These are phyloP conservation scores for Corythaeola cristata DNA, from an alignment of 2,113 vertebrate genomes.

Conservation along the genomic window DNA sequence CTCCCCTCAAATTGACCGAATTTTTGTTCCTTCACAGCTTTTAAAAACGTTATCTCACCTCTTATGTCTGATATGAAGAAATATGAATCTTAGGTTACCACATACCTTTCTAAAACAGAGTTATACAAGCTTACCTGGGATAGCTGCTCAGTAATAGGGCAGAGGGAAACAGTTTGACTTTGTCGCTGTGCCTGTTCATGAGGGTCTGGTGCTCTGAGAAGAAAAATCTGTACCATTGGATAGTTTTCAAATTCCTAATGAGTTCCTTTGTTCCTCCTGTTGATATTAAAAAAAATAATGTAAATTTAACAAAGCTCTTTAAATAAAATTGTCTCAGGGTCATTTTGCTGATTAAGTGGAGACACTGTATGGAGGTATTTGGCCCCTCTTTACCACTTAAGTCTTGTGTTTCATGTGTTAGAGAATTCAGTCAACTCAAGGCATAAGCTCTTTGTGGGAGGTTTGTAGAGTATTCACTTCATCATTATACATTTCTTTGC, in stretches of 20 bases:
- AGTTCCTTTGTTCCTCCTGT: not conserved
- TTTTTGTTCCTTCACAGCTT: not conserved
- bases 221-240: not conserved
- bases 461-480: not conserved
- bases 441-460: not conserved
- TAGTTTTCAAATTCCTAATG: not conserved
- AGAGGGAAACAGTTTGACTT: not conserved
- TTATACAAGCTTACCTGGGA: not conserved
- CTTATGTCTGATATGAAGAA: not conserved
- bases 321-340: not conserved
- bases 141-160: not conserved
- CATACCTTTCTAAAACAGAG: not conserved
- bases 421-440: not conserved
- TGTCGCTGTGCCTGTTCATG: not conserved
- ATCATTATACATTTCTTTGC: not conserved
- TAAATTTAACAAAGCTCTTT: not conserved
- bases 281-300: not conserved
- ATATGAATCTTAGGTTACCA: not conserved
- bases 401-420: not conserved
- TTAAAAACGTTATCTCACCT: not conserved
- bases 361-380: not conserved
- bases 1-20: not conserved
- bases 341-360: not conserved
- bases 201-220: not conserved
- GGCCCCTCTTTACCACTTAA: not conserved